Conservation (phyloP, 2,797 vertebrate species). For the Paramormyrops hopkinsi region DNA sequence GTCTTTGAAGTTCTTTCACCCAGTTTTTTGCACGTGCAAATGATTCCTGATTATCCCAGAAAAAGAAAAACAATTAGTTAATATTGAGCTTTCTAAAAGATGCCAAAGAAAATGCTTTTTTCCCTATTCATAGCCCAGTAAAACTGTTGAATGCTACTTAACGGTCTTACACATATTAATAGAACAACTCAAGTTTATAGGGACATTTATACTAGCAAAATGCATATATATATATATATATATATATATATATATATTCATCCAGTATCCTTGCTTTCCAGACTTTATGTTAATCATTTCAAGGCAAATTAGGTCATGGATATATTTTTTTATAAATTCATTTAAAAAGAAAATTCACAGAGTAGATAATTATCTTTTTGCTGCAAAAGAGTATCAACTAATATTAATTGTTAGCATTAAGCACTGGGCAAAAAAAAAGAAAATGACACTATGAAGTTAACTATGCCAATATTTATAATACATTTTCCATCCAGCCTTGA, state of each 20-base stretch:
- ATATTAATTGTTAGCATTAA: not conserved
- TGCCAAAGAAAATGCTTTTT: not conserved
- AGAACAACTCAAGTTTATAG: not conserved
- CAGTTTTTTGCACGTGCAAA: constrained; percentile 98
- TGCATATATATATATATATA: not conserved
- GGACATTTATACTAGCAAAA: not conserved
- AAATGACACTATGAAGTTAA: not conserved
- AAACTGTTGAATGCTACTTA: not conserved
- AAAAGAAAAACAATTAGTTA: constrained; percentile 14
- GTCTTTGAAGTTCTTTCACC: constrained; percentile 99
- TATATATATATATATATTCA: not conserved
- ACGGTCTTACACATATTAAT: not conserved
- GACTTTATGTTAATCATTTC: not conserved
- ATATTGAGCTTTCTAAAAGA: not conserved
- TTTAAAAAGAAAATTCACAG: not conserved
- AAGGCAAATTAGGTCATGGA: not conserved
- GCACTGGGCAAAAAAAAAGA: not conserved
- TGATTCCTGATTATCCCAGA: constrained; percentile 73
- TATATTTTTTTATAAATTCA: not conserved
- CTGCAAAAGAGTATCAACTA: not conserved
- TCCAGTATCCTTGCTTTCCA: not conserved
- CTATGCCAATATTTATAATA: not conserved
- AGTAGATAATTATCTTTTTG: not conserved
- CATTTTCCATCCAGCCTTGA: not conserved
- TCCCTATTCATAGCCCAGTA: not conserved